These are phyloP conservation scores for Pteruthius melanotis DNA, from an alignment of 2,113 vertebrate species.

Conservation along the genomic window DNA sequence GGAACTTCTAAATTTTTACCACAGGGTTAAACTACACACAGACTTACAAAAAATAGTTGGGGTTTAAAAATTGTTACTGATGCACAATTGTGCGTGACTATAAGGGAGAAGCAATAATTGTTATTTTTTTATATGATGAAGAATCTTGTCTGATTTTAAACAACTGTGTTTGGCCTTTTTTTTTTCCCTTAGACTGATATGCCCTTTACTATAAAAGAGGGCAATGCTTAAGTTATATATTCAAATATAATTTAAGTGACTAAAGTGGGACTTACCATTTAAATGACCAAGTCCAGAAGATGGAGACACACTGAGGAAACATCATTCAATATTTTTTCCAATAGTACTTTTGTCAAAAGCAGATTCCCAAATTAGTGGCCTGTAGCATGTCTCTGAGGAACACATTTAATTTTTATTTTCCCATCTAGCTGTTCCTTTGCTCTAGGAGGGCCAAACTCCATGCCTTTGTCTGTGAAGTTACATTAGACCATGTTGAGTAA, in stretches of 20 bases:
- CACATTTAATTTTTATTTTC: not conserved
- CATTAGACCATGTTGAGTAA: not conserved
- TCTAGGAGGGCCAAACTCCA: not conserved
- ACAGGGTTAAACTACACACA: not conserved
- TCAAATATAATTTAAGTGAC: not conserved
- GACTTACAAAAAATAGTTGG: not conserved
- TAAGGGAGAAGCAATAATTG: not conserved
- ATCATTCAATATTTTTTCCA: not conserved
- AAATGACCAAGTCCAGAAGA: not conserved
- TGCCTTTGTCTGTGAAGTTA: not conserved
- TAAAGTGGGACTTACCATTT: not conserved
- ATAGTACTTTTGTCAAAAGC: not conserved
- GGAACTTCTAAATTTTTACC: not conserved
- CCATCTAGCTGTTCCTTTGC: not conserved
- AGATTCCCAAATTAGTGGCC: not conserved
- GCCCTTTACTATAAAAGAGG: not conserved
- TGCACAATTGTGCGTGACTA: not conserved
- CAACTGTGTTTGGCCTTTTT: not conserved
- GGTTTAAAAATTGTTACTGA: not conserved
- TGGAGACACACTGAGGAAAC: not conserved
- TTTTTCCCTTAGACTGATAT: not conserved
- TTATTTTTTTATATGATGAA: not conserved
- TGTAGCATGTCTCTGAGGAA: not conserved
- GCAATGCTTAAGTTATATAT: not conserved
- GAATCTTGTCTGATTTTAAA: not conserved